These are phyloP conservation scores for Agapostemon virescens DNA, from an alignment of 2,888 invertebrate species.

Conservation along the genomic window DNA sequence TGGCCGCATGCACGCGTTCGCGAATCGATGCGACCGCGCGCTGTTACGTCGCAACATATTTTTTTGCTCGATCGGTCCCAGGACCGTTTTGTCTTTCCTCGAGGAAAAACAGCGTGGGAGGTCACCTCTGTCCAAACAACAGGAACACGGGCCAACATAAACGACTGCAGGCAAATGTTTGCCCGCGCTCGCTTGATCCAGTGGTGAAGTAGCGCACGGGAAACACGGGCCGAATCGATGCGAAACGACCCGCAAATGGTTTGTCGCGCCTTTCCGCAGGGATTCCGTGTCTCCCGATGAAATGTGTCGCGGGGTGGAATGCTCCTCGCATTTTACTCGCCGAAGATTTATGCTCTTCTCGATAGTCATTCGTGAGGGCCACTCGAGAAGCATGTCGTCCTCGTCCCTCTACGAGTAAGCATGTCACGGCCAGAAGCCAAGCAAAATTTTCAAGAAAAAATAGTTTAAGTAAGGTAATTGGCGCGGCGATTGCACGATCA, in stretches of 20 bases:
- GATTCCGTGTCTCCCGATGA: conserved; percentile 31
- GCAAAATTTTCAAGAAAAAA: too few species aligned
- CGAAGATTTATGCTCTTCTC: conserved; percentile 3
- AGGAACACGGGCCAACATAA: conserved; percentile 10
- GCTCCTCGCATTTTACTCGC: not conserved
- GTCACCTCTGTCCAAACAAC: not conserved
- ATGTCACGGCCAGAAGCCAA: too few species aligned
- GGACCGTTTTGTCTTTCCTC: not conserved
- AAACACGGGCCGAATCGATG: conserved; percentile 32
- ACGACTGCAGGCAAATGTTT: conserved; percentile 38
- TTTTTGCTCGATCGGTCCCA: not conserved
- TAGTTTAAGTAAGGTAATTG: too few species aligned
- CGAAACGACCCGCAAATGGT: conserved; percentile 42
- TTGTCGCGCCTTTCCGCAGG: conserved; percentile 32
- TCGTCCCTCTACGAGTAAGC: too few species aligned
- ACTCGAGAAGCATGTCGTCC: too few species aligned
- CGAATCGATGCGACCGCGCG: not conserved
- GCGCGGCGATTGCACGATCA: too few species aligned
- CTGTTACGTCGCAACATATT: not conserved
- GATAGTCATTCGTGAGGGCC: not conserved
- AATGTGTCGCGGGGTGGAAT: conserved; percentile 18
- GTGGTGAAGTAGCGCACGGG: not conserved
- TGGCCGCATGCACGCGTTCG: not conserved
- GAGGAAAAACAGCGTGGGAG: not conserved
- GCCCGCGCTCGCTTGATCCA: conserved; percentile 33